These are phyloP conservation scores for Grammomys surdaster DNA, from an alignment of 2,113 vertebrate genomes.

Conservation along the genomic window DNA sequence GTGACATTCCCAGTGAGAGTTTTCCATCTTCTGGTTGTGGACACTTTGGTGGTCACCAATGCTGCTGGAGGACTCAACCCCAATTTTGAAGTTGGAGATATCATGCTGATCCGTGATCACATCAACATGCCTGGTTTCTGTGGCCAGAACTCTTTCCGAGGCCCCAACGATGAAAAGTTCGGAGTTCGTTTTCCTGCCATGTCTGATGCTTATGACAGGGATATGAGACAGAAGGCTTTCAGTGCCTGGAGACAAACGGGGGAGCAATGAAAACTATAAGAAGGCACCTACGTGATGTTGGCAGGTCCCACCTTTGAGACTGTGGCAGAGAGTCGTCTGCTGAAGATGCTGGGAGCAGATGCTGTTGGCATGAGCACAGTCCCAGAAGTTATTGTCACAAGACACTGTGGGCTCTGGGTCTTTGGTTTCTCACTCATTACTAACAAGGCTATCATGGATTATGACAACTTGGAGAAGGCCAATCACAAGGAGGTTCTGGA, in stretches of 20 bases:
- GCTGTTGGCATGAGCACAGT: slow-evolving; percentile 98
- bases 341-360: slow-evolving; percentile 92
- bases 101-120: slow-evolving; percentile 97
- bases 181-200: slow-evolving; percentile 95
- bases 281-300: slow-evolving; percentile 94
- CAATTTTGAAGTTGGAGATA: slow-evolving; percentile 94
- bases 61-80: slow-evolving; percentile 95
- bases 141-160: slow-evolving; percentile 92
- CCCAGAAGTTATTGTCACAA: slow-evolving; percentile 93
- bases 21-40: slow-evolving; percentile 93
- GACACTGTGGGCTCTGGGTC: slow-evolving; percentile 93
- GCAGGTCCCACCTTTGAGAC: slow-evolving; percentile 94
- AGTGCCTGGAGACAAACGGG: slow-evolving; percentile 89
- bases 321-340: slow-evolving; percentile 90
- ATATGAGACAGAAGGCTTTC: slow-evolving; percentile 88
- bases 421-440: slow-evolving; percentile 96
- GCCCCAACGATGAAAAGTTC: slow-evolving; percentile 95
- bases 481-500: slow-evolving; percentile 94
- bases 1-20: slow-evolving; percentile 94
- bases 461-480: slow-evolving; percentile 89
- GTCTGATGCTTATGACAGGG: slow-evolving; percentile 94
- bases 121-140: slow-evolving; percentile 93
- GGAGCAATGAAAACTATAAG: slow-evolving; percentile 88
- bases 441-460: slow-evolving; percentile 92
- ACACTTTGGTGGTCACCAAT: slow-evolving; percentile 94